A percentile compares a stretch with the other conserved stretches of the same genome.
Conservation (phyloP, 2,888 invertebrate genomes). For the Syritta pipiens region DNA sequence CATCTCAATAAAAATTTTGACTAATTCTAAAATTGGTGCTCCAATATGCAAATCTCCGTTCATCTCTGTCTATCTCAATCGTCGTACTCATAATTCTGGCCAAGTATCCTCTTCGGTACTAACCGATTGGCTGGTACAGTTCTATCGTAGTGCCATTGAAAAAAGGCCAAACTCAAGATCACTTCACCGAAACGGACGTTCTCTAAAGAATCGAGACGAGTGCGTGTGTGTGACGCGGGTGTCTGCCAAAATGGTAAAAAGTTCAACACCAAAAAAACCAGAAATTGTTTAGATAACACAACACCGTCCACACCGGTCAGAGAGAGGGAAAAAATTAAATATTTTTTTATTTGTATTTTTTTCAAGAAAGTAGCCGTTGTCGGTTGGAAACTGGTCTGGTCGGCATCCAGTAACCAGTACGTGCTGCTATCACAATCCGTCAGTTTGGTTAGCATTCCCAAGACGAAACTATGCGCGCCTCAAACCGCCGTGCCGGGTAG, state of each 20-base stretch:
- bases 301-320: conserved; percentile 17
- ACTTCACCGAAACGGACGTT: conserved; percentile 14
- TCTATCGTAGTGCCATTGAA: conserved; percentile 36
- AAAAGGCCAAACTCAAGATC: conserved; percentile 42
- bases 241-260: conserved; percentile 25
- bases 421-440: conserved; percentile 54
- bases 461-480: conserved; percentile 46
- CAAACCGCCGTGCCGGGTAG: not conserved
- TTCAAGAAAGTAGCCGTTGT: conserved; percentile 53
- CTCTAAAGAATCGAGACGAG: not conserved
- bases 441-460: conserved; percentile 57
- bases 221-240: not conserved
- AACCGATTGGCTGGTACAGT: conserved; percentile 39
- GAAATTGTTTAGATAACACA: conserved; percentile 25
- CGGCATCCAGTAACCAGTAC: conserved; percentile 56
- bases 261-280: conserved; percentile 22
- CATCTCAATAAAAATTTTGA: too few species aligned
- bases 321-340: conserved; percentile 3
- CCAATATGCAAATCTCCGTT: conserved; percentile 48
- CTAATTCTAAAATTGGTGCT: conserved; percentile 37
- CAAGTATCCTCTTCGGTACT: conserved; percentile 41
- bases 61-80: not conserved
- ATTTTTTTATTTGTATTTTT: not conserved
- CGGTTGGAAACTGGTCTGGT: conserved; percentile 56
- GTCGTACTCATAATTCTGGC: not conserved